Percentiles rank a stretch among this genome's conserved stretches.
Conservation (phyloP, 2,113 vertebrate genomes). For the Cebidichthys violaceus region DNA sequence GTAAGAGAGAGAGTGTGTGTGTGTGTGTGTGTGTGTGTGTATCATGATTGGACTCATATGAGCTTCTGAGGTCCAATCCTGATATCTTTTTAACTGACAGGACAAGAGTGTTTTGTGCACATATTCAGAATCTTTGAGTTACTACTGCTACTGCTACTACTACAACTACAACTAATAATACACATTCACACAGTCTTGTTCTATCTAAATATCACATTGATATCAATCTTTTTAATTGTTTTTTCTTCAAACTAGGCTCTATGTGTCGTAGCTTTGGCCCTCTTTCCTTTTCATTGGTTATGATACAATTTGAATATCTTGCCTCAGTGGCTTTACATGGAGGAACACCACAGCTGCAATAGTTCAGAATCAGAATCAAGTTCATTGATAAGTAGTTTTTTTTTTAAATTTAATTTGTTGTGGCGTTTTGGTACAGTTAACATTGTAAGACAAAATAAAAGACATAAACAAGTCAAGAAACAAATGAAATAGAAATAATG, state of each 20-base stretch:
- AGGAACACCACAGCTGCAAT: neutral
- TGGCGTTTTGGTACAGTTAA: too few species aligned
- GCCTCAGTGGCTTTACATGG: neutral
- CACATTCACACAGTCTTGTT: neutral
- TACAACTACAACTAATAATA: neutral
- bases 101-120: neutral
- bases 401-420: neutral
- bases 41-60: constrained; percentile 11
- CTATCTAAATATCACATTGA: neutral
- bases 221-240: neutral
- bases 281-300: neutral
- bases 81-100: constrained; percentile 5
- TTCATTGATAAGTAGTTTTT: neutral
- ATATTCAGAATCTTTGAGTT: neutral
- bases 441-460: too few species aligned
- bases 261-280: neutral
- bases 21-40: constrained; percentile 5
- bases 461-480: too few species aligned
- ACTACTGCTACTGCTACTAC: neutral
- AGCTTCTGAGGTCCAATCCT: constrained; percentile 25
- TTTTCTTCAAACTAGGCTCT: neutral
- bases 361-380: neutral
- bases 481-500: too few species aligned
- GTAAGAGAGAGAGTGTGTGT: constrained; percentile 25
- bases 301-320: neutral